phyloP scores from a whole-genome alignment of 2,113 vertebrate species.

The Panthera uncia region DNA sequence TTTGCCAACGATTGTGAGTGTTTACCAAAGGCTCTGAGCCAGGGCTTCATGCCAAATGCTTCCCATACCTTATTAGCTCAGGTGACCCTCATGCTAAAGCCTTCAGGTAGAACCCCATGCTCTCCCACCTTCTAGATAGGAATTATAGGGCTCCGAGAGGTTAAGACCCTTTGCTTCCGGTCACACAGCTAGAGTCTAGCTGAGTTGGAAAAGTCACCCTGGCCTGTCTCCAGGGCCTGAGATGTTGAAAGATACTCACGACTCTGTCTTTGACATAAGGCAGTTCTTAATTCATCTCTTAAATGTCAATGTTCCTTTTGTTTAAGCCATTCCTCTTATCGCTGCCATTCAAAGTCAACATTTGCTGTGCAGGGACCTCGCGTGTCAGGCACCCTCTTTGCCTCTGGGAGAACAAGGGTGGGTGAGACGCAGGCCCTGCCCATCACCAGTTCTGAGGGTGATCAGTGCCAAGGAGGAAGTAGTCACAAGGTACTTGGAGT shows the following conservation, averaged over 20 bases:
- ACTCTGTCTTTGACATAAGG: neutral
- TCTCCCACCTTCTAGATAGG: neutral
- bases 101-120: neutral
- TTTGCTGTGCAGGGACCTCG: neutral
- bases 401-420: neutral
- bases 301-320: neutral
- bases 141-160: neutral
- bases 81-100: neutral
- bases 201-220: neutral
- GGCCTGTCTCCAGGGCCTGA: neutral
- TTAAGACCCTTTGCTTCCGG: neutral
- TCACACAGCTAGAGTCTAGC: neutral
- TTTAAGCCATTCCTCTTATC: neutral
- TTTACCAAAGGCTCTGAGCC: neutral
- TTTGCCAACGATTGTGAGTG: accelerated
- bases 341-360: neutral
- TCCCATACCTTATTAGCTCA: neutral
- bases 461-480: neutral
- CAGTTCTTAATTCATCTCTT: neutral
- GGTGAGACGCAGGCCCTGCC: neutral
- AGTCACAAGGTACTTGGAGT: neutral
- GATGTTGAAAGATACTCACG: neutral
- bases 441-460: neutral
- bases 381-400: neutral
- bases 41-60: neutral